Percentiles rank a stretch among this genome's conserved stretches.
phyloP scores from a whole-genome alignment of 1,140 invertebrate genomes.

The Nilaparvata lugens region DNA sequence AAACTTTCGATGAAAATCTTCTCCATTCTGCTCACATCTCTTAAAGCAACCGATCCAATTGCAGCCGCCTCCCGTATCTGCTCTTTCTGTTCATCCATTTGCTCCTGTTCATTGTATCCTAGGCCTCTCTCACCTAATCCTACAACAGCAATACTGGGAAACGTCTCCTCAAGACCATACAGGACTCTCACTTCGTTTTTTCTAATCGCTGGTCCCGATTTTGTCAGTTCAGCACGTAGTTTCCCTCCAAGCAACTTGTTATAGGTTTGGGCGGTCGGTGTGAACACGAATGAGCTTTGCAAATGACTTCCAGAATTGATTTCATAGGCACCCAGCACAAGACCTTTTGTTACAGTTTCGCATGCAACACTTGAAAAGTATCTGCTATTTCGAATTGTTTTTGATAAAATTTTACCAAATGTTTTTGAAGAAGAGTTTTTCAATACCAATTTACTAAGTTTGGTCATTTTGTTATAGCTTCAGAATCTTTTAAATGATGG shows the following conservation, averaged over 20 bases:
- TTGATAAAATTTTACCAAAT: no score
- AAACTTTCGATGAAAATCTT: slow-evolving; percentile 59
- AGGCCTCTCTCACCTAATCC: slow-evolving; percentile 54
- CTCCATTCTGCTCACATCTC: slow-evolving; percentile 44
- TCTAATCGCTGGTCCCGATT: slow-evolving; percentile 32
- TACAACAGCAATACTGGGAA: slow-evolving; percentile 53
- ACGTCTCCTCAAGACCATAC: slow-evolving; percentile 50
- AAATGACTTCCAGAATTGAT: background rate
- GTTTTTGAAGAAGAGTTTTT: no score
- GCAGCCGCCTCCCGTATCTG: slow-evolving; percentile 53
- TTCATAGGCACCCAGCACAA: background rate
- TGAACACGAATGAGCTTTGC: background rate
- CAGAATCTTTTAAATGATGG: no score
- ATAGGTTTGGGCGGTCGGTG: slow-evolving; percentile 18
- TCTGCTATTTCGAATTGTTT: no score
- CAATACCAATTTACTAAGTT: no score
- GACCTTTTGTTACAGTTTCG: background rate
- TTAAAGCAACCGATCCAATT: slow-evolving; percentile 47
- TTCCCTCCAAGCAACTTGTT: slow-evolving; percentile 15
- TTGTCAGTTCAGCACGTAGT: slow-evolving; percentile 14
- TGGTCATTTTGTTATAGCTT: no score
- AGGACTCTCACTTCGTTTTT: slow-evolving; percentile 49
- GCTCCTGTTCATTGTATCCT: slow-evolving; percentile 50
- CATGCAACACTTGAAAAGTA: no score
- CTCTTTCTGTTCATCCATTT: slow-evolving; percentile 58